Conservation (phyloP, 2,888 invertebrate genomes). For the Acrobasis suavella region DNA sequence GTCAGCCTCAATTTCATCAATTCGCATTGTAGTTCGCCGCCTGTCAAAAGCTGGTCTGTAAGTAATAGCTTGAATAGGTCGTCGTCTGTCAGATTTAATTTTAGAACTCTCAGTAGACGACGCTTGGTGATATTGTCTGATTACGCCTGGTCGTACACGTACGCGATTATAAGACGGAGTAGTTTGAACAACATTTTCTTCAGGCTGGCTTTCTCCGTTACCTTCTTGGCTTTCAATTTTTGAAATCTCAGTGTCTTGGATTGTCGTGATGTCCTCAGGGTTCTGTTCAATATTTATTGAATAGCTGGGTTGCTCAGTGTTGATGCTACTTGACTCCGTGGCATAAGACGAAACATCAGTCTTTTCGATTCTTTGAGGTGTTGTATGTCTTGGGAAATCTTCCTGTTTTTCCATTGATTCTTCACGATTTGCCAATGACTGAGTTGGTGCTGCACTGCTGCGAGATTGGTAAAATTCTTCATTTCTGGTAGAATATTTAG, state of each 20-base stretch:
- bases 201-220: constrained; percentile 50
- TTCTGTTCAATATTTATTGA: constrained; percentile 51
- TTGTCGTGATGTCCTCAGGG: constrained; percentile 46
- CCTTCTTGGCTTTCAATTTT: constrained; percentile 43
- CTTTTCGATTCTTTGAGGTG: constrained; percentile 48
- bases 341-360: constrained; percentile 42
- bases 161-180: constrained; percentile 73
- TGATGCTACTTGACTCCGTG: constrained; percentile 48
- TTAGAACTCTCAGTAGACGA: constrained; percentile 60
- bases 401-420: constrained; percentile 49
- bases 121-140: constrained; percentile 68
- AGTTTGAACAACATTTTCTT: constrained; percentile 66
- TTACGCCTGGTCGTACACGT: constrained; percentile 67
- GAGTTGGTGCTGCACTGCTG: constrained; percentile 54
- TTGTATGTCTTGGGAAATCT: constrained; percentile 51
- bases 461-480: constrained; percentile 59
- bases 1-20: constrained; percentile 78
- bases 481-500: constrained; percentile 47
- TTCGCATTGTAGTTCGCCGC: constrained; percentile 76
- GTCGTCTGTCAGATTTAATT: constrained; percentile 57
- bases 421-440: constrained; percentile 51
- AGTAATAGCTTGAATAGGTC: constrained; percentile 62
- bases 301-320: constrained; percentile 52
- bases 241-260: constrained; percentile 45
- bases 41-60: constrained; percentile 74